Percentiles rank a stretch among this genome's conserved stretches.
Evolutionary conservation across 2,888 invertebrate genomes (phyloP).

Genomic region (Cryptocephalus moraei): DNA sequence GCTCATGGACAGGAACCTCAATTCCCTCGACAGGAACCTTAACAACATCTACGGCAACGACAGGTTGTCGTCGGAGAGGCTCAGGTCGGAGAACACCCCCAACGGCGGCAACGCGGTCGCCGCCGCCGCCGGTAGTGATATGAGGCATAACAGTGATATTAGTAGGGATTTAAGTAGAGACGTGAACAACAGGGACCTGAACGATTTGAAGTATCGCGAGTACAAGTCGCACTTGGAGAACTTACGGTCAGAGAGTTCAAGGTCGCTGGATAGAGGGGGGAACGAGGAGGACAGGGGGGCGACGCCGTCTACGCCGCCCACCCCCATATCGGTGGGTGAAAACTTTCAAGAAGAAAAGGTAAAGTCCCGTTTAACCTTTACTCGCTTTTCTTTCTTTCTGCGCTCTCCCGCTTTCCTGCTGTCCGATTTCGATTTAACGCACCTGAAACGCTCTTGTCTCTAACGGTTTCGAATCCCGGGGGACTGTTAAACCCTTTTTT

Average conservation of each 20-base stretch:
- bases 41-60: constrained; percentile 12
- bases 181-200: constrained; percentile 18
- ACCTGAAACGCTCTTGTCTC: not conserved
- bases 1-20: constrained; percentile 31
- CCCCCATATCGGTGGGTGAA: constrained; percentile 39
- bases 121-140: constrained; percentile 16
- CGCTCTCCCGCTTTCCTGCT: too few relatives aligned
- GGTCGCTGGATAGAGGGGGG: constrained; percentile 24
- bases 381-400: too few relatives aligned
- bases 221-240: constrained; percentile 38
- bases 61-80: not conserved
- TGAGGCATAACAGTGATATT: constrained; percentile 14
- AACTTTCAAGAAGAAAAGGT: constrained; percentile 40
- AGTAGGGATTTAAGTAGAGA: constrained; percentile 6
- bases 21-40: constrained; percentile 20
- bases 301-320: constrained; percentile 39
- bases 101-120: constrained; percentile 5
- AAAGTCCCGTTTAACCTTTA: constrained; percentile 2
- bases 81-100: constrained; percentile 3
- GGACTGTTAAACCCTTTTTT: too few relatives aligned
- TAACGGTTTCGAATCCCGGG: too few relatives aligned
- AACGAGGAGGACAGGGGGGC: constrained; percentile 22
- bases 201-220: constrained; percentile 36
- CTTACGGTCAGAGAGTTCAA: constrained; percentile 30
- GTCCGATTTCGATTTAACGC: not conserved